A percentile compares a stretch with the other conserved stretches of the same genome.
Evolutionary conservation across 2,888 invertebrate species (phyloP).

Genomic region (Choristoneura rosaceana): DNA sequence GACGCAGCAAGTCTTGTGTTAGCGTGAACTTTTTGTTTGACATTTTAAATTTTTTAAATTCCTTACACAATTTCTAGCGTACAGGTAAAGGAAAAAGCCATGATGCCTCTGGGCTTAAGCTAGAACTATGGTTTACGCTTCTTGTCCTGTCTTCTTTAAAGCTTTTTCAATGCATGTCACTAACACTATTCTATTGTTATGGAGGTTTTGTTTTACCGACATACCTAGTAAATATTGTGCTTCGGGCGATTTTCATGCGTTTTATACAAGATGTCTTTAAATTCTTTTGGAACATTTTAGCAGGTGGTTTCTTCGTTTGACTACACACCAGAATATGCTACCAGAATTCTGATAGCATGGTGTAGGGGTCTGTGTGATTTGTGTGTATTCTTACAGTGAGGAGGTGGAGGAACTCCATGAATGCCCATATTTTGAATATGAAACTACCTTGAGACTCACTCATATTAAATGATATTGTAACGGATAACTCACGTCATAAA

Average conservation of each 20-base stretch:
- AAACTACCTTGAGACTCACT: too few relatives aligned
- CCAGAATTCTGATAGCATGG: too few relatives aligned
- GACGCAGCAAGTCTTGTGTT: constrained; percentile 27
- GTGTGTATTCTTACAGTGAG: too few relatives aligned
- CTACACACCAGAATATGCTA: too few relatives aligned
- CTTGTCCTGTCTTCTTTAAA: too few relatives aligned
- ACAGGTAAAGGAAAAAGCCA: constrained; percentile 10
- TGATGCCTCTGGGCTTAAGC: constrained; percentile 20
- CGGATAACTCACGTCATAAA: too few relatives aligned
- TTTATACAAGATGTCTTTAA: not conserved
- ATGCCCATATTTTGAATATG: too few relatives aligned
- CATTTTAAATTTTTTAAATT: constrained; percentile 27
- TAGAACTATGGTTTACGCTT: constrained; percentile 16
- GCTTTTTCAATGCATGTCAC: not conserved
- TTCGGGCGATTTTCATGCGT: not conserved
- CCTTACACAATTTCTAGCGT: constrained; percentile 13
- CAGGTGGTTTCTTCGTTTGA: too few relatives aligned
- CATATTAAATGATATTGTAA: too few relatives aligned
- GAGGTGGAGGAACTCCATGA: too few relatives aligned
- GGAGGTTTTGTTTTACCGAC: not conserved
- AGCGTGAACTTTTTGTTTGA: constrained; percentile 8
- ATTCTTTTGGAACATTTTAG: too few relatives aligned
- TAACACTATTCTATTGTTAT: not conserved
- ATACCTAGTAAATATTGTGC: not conserved
- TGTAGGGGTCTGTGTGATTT: too few relatives aligned